These are phyloP conservation scores for Macrobrachium rosenbergii DNA, from an alignment of 1,140 invertebrate genomes.

Conservation along the genomic window DNA sequence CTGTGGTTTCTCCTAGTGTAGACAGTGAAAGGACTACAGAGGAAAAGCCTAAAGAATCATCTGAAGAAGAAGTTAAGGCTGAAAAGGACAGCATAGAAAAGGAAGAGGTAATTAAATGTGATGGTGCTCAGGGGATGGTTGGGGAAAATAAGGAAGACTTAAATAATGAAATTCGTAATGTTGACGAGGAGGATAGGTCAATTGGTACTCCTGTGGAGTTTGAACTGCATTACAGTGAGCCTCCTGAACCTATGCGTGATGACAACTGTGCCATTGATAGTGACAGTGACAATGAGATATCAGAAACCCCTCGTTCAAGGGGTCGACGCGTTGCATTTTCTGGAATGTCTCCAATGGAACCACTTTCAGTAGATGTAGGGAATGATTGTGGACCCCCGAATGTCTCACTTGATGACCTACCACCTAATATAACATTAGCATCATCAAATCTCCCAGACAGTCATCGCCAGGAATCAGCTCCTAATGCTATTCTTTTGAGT, in stretches of 20 bases:
- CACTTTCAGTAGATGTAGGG: constrained; percentile 55
- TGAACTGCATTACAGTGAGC: constrained; percentile 60
- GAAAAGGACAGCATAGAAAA: constrained; percentile 21
- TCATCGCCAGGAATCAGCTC: constrained; percentile 25
- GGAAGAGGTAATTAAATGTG: neutral
- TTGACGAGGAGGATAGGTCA: constrained; percentile 21
- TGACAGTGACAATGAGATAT: constrained; percentile 62
- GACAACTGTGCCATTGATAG: constrained; percentile 65
- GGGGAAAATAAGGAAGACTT: constrained; percentile 13
- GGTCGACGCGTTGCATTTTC: constrained; percentile 52
- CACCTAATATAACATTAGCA: constrained; percentile 50
- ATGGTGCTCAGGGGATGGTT: neutral
- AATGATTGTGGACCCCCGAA: constrained; percentile 40
- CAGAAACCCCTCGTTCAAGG: constrained; percentile 39
- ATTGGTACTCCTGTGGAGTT: constrained; percentile 55
- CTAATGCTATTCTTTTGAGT: constrained; percentile 56
- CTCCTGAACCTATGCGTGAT: constrained; percentile 61
- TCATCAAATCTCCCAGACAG: constrained; percentile 47
- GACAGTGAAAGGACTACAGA: constrained; percentile 36
- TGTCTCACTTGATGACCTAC: constrained; percentile 43
- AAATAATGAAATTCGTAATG: neutral
- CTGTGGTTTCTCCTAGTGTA: neutral
- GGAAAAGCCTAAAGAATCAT: neutral
- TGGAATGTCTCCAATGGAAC: constrained; percentile 51
- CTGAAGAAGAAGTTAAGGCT: constrained; percentile 5